Base-by-base conservation (phyloP, 1,140 invertebrate genomes). In the Aphidius ervi region DNA sequence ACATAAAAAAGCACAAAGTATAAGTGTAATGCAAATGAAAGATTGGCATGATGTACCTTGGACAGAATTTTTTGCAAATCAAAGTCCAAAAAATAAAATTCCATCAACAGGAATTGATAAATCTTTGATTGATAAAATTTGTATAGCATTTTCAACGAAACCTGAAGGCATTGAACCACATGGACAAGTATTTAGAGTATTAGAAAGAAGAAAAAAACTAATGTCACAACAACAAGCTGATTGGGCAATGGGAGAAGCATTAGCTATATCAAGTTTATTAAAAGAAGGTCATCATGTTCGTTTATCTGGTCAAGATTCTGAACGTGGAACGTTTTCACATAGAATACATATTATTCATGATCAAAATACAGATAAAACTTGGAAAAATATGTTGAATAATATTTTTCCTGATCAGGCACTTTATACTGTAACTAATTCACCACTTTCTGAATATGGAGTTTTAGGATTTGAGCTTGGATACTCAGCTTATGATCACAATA, bases 41-140 rank as follows among this genome's bases (percentile, higher is more conserved):
- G 89, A 93, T 70, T 95, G 93, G 93, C 82, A 94, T 5, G 93
- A 95, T 70, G 87, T 89, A 6, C 92, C 92, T 0, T 96, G 93
- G 93, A 85, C 83, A 23, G 87, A 85, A 20, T 88, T 86, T 65
- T 87, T 86, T 62, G 81, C 68, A 1, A 63, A 64, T 58, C 72
- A 74, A 45, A 85, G 68, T 77, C 83, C 49, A 79, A 79, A 63
- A 83, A 90, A 77, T 82, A 82, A 42, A 71, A 72, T 76, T 46
- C 70, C 71, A 1, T 3, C 61, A 0, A 73, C 72, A 0, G 73
- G 73, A 6, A 68, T 76, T 6, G 52, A 67, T 2, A 9, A 52
- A 1, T 59, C 63, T 1, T 66, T 66, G 0, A 69, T 74, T 6
- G 54, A 42, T 5, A 58, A 54, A 3, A 73, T 74, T 70, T 86